Base-by-base conservation (phyloP, 2,888 invertebrate genomes). In the Polylopha cassiicola region DNA sequence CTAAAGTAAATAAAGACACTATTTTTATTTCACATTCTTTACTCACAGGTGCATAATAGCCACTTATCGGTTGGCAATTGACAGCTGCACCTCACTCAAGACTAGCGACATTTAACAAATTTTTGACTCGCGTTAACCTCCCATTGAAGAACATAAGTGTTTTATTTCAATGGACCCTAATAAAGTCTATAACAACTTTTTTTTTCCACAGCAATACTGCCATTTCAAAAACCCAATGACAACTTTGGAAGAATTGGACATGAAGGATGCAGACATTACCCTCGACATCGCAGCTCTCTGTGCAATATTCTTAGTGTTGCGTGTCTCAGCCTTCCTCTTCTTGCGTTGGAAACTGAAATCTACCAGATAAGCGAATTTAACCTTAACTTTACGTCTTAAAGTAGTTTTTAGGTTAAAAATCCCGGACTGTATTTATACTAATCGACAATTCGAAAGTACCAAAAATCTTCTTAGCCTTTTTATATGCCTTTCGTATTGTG, bases 181-280 rank as follows among this genome's bases (percentile, higher is more conserved):
- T 10, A 27, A 11, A 3, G 23, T 4, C 4, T 3, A 3, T 9
- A 32, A 20, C 10, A 5, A 10, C n/a, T 4, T 9, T 11, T 11
- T 33, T 27, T 20, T 28, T 48, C 48, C 45, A 1, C 86, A 94
- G 87, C 76, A 87, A 0, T 95, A 95, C 78, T 95, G 95, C 69
- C 95, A 95, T 76, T 95, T 95, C 80, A 95, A 95, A 68, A 87
- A 91, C 51, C 95, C 95, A 0, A 60, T 73, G 11, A 93, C 93
- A 1, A 95, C 97, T 0, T 81, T 98, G 8, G 94, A 95, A 55
- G 94, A 96, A 68, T 74, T 95, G 53, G 95, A 95, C 72, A 95
- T 95, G 94, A 65, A 87, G n/a, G 80, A 94, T 48, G 92, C 94
- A 0, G 90, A 92, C 71, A 92, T 93, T 62, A 89, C 89, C 0